Percentiles rank a stretch among this genome's conserved stretches.
These are phyloP conservation scores for Drosophila rellima DNA, from an alignment of 2,888 invertebrate species.

Conservation along the genomic window DNA sequence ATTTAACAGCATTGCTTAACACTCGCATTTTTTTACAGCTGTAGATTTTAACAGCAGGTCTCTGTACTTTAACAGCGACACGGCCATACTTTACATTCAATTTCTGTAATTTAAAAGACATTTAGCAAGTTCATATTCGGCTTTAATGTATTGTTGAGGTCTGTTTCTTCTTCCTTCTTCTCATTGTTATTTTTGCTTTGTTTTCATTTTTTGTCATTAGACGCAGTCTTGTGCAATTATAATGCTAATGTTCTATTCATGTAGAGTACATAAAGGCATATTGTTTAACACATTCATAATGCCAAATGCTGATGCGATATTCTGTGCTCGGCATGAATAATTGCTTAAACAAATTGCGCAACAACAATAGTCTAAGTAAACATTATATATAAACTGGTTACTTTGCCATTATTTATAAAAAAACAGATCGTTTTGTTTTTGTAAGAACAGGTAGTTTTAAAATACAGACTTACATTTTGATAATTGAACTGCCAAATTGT, in stretches of 20 bases:
- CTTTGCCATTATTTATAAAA: neutral
- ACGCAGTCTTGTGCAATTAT: constrained; percentile 36
- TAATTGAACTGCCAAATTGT: neutral
- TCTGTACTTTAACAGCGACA: constrained; percentile 8
- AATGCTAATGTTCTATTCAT: constrained; percentile 74
- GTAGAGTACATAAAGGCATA: constrained; percentile 51
- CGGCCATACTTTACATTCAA: constrained; percentile 13
- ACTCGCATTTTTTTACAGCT: neutral
- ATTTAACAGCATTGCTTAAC: constrained; percentile 3
- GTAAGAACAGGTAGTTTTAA: too few relatives aligned
- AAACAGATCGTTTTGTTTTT: neutral
- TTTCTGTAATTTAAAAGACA: constrained; percentile 13
- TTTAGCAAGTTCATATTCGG: neutral
- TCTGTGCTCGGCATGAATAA: constrained; percentile 68
- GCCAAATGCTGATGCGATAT: constrained; percentile 35
- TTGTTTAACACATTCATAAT: constrained; percentile 51
- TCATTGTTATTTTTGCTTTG: constrained; percentile 17
- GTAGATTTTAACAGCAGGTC: neutral
- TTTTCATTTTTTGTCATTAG: constrained; percentile 30
- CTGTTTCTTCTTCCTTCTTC: constrained; percentile 32
- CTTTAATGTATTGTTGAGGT: constrained; percentile 29
- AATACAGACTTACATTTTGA: too few relatives aligned
- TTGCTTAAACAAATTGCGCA: constrained; percentile 57
- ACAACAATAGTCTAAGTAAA: constrained; percentile 7
- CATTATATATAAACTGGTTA: neutral